phyloP scores from a whole-genome alignment of 1,140 invertebrate species.

The Thaumetopoea pityocampa region DNA sequence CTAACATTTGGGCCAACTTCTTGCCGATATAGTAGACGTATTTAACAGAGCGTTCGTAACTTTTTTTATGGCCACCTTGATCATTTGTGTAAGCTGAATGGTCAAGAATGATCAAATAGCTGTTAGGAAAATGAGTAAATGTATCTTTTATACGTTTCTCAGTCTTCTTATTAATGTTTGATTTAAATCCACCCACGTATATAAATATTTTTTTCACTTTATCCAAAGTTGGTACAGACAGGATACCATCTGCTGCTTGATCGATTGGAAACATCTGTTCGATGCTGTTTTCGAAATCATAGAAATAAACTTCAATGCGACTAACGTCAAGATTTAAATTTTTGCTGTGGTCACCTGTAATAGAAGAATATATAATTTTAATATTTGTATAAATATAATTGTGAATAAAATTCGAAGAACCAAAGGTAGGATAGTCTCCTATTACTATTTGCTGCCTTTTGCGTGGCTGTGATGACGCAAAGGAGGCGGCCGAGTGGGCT shows the following conservation, averaged over 20 bases:
- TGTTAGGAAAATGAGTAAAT: constrained; percentile 49
- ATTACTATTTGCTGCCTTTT: too few species aligned
- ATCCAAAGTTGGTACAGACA: constrained; percentile 36
- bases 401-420: too few species aligned
- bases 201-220: constrained; percentile 54
- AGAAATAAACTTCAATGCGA: constrained; percentile 53
- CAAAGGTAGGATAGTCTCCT: too few species aligned
- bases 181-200: constrained; percentile 64
- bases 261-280: constrained; percentile 39
- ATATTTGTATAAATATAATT: too few species aligned
- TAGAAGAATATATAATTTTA: constrained; percentile 7
- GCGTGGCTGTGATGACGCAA: too few species aligned
- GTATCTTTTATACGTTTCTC: constrained; percentile 47
- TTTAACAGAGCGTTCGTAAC: constrained; percentile 58
- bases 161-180: constrained; percentile 53
- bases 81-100: constrained; percentile 62
- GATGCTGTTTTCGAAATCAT: constrained; percentile 47
- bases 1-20: constrained; percentile 45
- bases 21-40: constrained; percentile 64
- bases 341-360: constrained; percentile 55
- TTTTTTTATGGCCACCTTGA: constrained; percentile 47
- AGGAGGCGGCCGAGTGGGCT: too few species aligned
- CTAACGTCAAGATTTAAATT: constrained; percentile 49
- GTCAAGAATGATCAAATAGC: constrained; percentile 60
- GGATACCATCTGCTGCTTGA: constrained; percentile 44